A percentile compares a stretch with the other conserved stretches of the same genome.
phyloP scores from a whole-genome alignment of 2,113 vertebrate species.

The Stictonetta naevosa region DNA sequence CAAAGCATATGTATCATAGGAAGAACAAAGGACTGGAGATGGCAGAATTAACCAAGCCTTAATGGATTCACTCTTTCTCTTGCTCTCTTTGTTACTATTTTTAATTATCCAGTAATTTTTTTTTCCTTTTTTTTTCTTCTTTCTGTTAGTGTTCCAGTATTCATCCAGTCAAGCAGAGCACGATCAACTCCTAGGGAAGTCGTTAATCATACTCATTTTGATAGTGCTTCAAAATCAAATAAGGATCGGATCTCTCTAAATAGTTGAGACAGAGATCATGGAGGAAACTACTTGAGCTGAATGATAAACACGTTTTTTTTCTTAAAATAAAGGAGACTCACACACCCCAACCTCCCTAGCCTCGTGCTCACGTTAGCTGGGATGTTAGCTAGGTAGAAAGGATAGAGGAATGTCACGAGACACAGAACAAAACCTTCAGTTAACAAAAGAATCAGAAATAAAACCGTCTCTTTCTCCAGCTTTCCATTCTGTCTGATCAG shows the following conservation, averaged over 20 bases:
- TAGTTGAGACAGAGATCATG: neutral
- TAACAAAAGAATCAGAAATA: neutral
- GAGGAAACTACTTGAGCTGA: neutral
- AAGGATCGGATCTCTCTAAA: neutral
- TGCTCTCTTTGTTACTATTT: constrained; percentile 17
- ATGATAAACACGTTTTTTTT: neutral
- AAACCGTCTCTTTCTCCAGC: neutral
- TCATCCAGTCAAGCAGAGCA: neutral
- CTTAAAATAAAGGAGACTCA: neutral
- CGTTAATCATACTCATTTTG: neutral
- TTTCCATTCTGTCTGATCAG: neutral
- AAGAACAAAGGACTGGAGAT: constrained; percentile 35
- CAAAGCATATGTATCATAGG: neutral
- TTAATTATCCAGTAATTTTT: neutral
- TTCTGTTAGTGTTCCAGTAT: neutral
- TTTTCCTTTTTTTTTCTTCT: neutral
- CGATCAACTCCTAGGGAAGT: neutral
- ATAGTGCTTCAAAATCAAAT: neutral
- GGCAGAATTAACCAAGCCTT: neutral
- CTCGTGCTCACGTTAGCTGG: neutral
- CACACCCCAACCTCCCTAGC: neutral
- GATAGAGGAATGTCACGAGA: neutral
- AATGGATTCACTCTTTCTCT: constrained; percentile 19
- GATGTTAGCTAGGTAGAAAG: neutral
- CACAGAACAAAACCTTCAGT: neutral